Evolutionary conservation across 2,888 invertebrate genomes (phyloP).

Genomic region (Hirudinaria manillensis): DNA sequence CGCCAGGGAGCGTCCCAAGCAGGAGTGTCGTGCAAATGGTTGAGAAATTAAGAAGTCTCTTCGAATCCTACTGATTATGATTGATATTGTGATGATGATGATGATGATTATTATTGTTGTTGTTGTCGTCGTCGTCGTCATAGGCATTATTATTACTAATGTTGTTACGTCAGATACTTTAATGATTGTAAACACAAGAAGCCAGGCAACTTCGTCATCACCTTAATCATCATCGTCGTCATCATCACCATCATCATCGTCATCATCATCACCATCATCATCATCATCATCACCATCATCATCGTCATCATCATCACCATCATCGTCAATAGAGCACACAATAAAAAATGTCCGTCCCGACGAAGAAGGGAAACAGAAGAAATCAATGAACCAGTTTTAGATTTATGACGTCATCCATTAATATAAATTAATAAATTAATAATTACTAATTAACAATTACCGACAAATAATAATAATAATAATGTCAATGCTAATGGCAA

Average conservation of each 20-base stretch:
- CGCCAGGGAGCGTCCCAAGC: no score
- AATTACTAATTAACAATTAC: no score
- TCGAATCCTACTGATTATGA: no score
- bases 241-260: conserved; percentile 21
- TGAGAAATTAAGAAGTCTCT: no score
- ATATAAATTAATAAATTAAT: no score
- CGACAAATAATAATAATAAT: conserved; percentile 14
- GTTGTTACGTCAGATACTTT: neutral
- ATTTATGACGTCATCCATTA: no score
- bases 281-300: conserved; percentile 21
- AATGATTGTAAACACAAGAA: neutral
- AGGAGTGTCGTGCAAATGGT: no score
- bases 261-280: conserved; percentile 24
- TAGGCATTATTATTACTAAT: no score
- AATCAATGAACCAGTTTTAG: no score
- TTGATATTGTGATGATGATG: no score
- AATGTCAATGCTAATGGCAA: conserved; percentile 30
- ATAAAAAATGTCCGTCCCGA: neutral
- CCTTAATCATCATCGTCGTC: conserved; percentile 1
- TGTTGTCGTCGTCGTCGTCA: no score
- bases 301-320: conserved; percentile 21
- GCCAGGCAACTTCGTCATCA: neutral
- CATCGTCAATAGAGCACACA: neutral
- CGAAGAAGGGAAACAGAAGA: neutral
- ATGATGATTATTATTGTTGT: neutral